These are phyloP conservation scores for Neosilurus mollespiculum DNA, from an alignment of 2,797 vertebrate genomes.

Conservation along the genomic window DNA sequence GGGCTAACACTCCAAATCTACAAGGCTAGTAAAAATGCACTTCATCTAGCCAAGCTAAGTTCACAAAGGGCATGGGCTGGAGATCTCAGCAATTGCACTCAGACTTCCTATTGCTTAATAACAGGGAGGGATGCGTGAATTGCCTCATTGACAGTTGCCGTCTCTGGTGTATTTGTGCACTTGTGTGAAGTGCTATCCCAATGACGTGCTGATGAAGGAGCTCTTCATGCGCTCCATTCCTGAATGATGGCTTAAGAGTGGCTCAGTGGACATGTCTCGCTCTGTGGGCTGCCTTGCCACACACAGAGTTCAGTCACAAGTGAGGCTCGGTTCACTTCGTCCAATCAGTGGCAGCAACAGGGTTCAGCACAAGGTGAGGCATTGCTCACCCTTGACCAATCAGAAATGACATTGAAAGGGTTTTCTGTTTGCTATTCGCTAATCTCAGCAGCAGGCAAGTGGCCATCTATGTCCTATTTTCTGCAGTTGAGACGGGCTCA, in stretches of 20 bases:
- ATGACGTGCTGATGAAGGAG: conserved; percentile 49
- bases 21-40: not conserved
- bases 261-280: not conserved
- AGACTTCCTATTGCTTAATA: conserved; percentile 57
- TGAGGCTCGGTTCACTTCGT: conserved; percentile 40
- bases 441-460: conserved; percentile 30
- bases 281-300: not conserved
- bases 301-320: conserved; percentile 51
- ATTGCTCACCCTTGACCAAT: conserved; percentile 61
- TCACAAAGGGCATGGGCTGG: conserved; percentile 47
- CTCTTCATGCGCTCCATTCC: conserved; percentile 38
- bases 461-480: conserved; percentile 15
- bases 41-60: conserved; percentile 32
- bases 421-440: conserved; percentile 34
- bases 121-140: conserved; percentile 47
- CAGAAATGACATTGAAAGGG: conserved; percentile 63
- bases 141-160: conserved; percentile 34
- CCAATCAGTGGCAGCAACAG: conserved; percentile 53
- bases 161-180: conserved; percentile 22
- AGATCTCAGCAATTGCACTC: conserved; percentile 40
- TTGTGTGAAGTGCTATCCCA: conserved; percentile 42
- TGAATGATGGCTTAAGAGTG: conserved; percentile 34
- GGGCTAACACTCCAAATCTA: conserved; percentile 24
- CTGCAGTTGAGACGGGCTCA: conserved; percentile 21
- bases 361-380: conserved; percentile 48